These are phyloP conservation scores for Cephalopterus ornatus DNA, from an alignment of 2,113 vertebrate genomes.

Conservation along the genomic window DNA sequence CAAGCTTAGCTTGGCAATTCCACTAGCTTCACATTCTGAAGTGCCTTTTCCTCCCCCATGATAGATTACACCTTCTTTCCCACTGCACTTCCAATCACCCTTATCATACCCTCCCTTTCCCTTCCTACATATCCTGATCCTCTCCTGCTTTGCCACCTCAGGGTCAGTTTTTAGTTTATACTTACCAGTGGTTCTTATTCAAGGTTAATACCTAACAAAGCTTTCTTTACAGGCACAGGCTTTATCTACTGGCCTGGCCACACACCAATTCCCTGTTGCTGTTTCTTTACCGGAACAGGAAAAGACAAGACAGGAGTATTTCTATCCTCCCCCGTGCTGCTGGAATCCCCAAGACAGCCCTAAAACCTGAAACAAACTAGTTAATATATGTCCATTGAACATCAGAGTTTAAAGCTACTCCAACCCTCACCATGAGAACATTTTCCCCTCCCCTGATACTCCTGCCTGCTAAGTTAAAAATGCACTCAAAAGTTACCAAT, in stretches of 20 bases:
- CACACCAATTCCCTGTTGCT: background rate
- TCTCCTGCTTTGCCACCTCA: background rate
- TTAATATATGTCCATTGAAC: background rate
- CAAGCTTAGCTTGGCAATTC: background rate
- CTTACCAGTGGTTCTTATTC: background rate
- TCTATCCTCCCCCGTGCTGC: background rate
- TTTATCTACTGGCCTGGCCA: constrained; percentile 12
- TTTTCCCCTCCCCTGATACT: background rate
- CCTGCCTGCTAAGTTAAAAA: background rate
- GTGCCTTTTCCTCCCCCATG: background rate
- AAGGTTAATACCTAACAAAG: background rate
- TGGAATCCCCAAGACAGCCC: background rate
- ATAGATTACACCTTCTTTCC: background rate
- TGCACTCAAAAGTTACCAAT: background rate
- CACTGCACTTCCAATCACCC: background rate
- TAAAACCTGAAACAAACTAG: background rate
- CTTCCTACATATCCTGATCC: background rate
- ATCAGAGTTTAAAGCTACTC: background rate
- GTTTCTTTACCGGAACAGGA: background rate
- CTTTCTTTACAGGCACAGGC: background rate
- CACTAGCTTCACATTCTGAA: background rate
- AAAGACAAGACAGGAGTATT: background rate
- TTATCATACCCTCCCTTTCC: background rate
- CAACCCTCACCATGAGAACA: rapidly evolving
- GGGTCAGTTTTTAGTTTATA: background rate